Conservation (phyloP, 2,888 invertebrate species). For the Drosophila putrida region DNA sequence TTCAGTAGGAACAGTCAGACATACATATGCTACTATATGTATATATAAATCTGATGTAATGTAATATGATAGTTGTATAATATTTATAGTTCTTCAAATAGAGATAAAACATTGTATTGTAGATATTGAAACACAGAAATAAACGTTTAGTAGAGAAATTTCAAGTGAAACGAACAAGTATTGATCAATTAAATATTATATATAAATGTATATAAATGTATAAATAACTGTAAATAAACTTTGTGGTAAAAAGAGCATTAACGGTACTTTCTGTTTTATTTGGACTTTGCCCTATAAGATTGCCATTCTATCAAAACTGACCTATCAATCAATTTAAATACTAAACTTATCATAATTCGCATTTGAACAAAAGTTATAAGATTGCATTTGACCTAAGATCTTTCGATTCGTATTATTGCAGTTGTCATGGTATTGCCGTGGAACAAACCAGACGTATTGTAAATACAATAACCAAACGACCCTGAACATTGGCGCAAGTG, state of each 20-base stretch:
- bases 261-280: background rate
- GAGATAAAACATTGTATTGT: too few species aligned
- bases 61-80: background rate
- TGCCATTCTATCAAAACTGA: background rate
- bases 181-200: too few species aligned
- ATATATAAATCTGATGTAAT: background rate
- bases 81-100: too few species aligned
- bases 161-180: too few species aligned
- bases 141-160: too few species aligned
- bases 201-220: too few species aligned
- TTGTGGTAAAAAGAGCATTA: too few species aligned
- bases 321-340: background rate
- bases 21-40: background rate
- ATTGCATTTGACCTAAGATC: background rate
- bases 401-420: background rate
- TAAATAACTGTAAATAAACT: too few species aligned
- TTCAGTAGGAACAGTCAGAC: background rate
- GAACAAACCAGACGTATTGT: constrained; percentile 14
- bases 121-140: too few species aligned
- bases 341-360: background rate
- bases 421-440: background rate
- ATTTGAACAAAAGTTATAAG: background rate
- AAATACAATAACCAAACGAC: constrained; percentile 45
- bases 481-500: constrained; percentile 46
- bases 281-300: background rate